Evolutionary conservation across 2,888 invertebrate genomes (phyloP).

Genomic region (Chymomyza caudatula): DNA sequence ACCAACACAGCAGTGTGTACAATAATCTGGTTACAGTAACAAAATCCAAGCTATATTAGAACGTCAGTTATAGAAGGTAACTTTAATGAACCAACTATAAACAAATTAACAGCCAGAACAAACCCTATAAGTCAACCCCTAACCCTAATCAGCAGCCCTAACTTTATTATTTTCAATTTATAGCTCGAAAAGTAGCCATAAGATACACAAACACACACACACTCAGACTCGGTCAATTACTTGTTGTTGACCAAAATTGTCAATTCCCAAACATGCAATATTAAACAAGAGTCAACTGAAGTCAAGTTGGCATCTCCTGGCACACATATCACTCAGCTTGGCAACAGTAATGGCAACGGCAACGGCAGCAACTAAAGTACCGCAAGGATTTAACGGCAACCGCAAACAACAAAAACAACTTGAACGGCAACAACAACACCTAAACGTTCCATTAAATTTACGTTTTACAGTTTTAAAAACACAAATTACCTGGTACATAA

Average conservation of each 20-base stretch:
- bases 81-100: background rate
- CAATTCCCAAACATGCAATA: background rate
- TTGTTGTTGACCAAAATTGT: background rate
- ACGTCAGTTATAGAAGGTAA: too few species aligned
- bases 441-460: conserved; percentile 67
- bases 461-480: conserved; percentile 64
- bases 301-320: conserved; percentile 1
- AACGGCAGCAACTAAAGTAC: background rate
- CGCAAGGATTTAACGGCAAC: background rate
- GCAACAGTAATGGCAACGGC: background rate
- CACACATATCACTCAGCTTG: conserved; percentile 4
- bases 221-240: background rate
- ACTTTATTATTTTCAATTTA: background rate
- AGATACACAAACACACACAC: background rate
- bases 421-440: conserved; percentile 20
- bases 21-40: too few species aligned
- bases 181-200: background rate
- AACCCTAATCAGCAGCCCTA: background rate
- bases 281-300: conserved; percentile 33
- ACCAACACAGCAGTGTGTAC: too few species aligned
- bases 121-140: background rate
- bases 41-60: too few species aligned
- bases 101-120: background rate
- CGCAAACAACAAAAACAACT: conserved; percentile 8
- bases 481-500: conserved; percentile 65